Evolutionary conservation across 2,797 vertebrate genomes (phyloP).

Genomic region (Coluber constrictor): DNA sequence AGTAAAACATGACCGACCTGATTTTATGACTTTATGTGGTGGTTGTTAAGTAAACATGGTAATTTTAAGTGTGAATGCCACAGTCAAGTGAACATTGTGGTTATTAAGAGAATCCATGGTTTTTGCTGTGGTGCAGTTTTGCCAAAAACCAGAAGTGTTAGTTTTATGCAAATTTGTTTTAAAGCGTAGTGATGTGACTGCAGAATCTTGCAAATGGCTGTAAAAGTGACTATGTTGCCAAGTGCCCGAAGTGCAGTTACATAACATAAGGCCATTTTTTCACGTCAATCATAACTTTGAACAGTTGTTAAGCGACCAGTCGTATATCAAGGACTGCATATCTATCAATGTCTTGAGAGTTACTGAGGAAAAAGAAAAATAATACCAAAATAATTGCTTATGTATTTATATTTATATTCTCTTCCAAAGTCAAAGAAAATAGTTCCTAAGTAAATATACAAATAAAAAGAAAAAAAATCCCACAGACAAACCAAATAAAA

Average conservation of each 20-base stretch:
- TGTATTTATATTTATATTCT: not conserved
- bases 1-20: not conserved
- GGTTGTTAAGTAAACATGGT: not conserved
- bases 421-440: not conserved
- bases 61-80: not conserved
- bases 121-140: not conserved
- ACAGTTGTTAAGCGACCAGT: not conserved
- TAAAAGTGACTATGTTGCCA: not conserved
- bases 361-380: not conserved
- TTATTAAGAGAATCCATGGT: not conserved
- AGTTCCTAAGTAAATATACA: not conserved
- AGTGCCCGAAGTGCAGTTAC: not conserved
- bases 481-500: not conserved
- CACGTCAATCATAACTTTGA: not conserved
- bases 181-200: not conserved
- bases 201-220: not conserved
- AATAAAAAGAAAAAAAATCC: not conserved
- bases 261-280: not conserved
- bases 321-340: not conserved
- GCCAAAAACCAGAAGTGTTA: not conserved
- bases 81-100: not conserved
- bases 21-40: not conserved
- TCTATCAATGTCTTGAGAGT: not conserved
- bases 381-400: not conserved
- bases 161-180: not conserved